Percentiles rank a stretch among this genome's conserved stretches.
phyloP scores from a whole-genome alignment of 2,888 invertebrate genomes.

The Ophonus ardosiacus region DNA sequence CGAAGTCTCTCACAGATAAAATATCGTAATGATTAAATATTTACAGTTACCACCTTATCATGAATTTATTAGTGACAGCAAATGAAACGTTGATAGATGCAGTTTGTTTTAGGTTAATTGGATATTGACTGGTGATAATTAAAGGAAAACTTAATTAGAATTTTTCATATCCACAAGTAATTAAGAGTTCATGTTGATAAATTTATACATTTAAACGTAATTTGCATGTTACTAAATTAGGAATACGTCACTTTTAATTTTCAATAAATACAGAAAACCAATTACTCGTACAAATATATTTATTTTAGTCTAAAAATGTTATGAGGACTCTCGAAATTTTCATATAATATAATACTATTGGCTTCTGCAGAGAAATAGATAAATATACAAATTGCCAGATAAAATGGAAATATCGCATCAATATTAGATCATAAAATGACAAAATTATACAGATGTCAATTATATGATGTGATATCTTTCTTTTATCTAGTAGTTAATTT shows the following conservation, averaged over 20 bases:
- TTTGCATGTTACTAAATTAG: neutral
- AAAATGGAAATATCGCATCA: no score
- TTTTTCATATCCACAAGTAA: constrained; percentile 3
- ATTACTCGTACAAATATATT: neutral
- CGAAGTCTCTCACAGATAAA: constrained; percentile 1
- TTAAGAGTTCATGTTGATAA: constrained; percentile 16
- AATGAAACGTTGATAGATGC: constrained; percentile 11
- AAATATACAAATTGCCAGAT: no score
- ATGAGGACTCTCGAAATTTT: no score
- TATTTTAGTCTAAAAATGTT: no score
- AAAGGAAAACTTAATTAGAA: neutral
- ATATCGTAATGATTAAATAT: constrained; percentile 17
- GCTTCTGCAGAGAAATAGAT: no score
- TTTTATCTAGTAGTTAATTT: no score
- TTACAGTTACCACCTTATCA: constrained; percentile 19
- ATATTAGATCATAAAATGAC: no score
- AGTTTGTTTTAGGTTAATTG: constrained; percentile 26
- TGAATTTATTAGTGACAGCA: constrained; percentile 10
- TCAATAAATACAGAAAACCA: neutral
- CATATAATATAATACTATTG: no score
- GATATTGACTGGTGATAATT: constrained; percentile 17
- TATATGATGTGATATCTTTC: no score
- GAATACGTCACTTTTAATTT: neutral
- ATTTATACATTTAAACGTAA: neutral
- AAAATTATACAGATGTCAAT: no score